Percentiles rank a stretch among this genome's conserved stretches.
These are phyloP conservation scores for Tanytarsus gracilentus DNA, from an alignment of 2,888 invertebrate genomes.

Conservation along the genomic window DNA sequence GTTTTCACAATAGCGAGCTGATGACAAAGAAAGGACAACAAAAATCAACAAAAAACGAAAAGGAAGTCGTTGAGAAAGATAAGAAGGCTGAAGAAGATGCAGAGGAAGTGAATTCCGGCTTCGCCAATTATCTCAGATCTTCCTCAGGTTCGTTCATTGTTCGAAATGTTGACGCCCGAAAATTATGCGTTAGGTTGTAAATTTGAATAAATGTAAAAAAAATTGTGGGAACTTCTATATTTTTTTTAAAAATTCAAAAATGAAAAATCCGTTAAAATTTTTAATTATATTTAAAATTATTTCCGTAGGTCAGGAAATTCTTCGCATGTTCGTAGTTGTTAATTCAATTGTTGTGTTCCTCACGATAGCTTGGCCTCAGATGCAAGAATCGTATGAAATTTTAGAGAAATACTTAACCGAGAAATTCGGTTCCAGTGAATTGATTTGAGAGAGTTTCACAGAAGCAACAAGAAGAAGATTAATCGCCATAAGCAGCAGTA, in stretches of 20 bases:
- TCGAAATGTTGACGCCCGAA: too few relatives aligned
- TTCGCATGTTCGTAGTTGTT: constrained; percentile 71
- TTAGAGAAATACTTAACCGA: constrained; percentile 45
- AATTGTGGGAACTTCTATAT: too few relatives aligned
- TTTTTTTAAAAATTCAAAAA: too few relatives aligned
- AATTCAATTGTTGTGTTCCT: constrained; percentile 64
- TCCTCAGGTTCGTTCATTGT: constrained; percentile 37
- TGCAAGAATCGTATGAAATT: constrained; percentile 51
- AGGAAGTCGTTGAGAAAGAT: neutral
- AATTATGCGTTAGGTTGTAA: too few relatives aligned
- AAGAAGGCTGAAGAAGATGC: constrained; percentile 35
- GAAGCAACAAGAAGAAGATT: neutral
- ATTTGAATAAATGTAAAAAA: too few relatives aligned
- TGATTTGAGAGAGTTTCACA: constrained; percentile 13
- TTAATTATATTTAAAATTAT: neutral
- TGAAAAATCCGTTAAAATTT: constrained; percentile 16
- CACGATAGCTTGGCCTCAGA: constrained; percentile 64
- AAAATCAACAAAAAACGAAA: neutral
- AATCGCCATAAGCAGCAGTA: constrained; percentile 2
- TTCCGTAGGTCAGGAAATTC: constrained; percentile 51
- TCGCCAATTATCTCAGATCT: constrained; percentile 41
- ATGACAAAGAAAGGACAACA: constrained; percentile 26
- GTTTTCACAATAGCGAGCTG: neutral
- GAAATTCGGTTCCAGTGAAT: constrained; percentile 25
- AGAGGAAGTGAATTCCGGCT: constrained; percentile 41